Evolutionary conservation across 2,888 invertebrate genomes (phyloP).

Genomic region (Sipha maydis): DNA sequence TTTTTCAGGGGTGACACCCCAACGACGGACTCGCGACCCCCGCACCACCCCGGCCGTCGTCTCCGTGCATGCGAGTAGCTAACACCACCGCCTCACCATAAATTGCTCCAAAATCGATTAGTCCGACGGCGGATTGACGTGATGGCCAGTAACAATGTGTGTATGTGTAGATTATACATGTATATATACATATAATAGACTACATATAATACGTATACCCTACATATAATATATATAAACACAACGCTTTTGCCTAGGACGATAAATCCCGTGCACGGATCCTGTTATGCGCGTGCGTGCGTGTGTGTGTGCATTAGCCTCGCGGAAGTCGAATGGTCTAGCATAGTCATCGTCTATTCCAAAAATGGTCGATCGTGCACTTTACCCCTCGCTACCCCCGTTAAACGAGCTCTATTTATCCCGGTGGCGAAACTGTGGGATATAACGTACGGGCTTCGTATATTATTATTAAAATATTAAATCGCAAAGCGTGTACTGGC

Average conservation of each 20-base stretch:
- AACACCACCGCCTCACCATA: not conserved
- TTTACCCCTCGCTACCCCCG: not conserved
- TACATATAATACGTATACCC: too few species aligned
- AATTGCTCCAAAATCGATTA: slow-evolving; percentile 44
- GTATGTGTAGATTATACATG: not conserved
- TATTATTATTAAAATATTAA: slow-evolving; percentile 18
- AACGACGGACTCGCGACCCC: slow-evolving; percentile 55
- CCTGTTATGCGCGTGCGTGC: not conserved
- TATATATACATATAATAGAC: slow-evolving; percentile 7
- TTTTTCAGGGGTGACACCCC: slow-evolving; percentile 58
- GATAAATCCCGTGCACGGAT: slow-evolving; percentile 42
- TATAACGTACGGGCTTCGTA: not conserved
- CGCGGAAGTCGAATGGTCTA: slow-evolving; percentile 46
- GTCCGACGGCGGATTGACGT: slow-evolving; percentile 52
- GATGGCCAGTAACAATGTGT: slow-evolving; percentile 15
- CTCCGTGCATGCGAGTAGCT: not conserved
- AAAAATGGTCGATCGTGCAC: slow-evolving; percentile 49
- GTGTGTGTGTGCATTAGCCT: slow-evolving; percentile 33
- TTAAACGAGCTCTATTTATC: slow-evolving; percentile 33
- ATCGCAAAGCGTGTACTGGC: not conserved
- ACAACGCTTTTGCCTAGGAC: slow-evolving; percentile 37
- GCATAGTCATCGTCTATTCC: slow-evolving; percentile 53
- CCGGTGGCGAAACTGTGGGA: slow-evolving; percentile 11
- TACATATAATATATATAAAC: not conserved
- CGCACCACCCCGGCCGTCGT: slow-evolving; percentile 3